Base-by-base conservation (phyloP, 2,888 invertebrate genomes). In the Portevinia maculata region DNA sequence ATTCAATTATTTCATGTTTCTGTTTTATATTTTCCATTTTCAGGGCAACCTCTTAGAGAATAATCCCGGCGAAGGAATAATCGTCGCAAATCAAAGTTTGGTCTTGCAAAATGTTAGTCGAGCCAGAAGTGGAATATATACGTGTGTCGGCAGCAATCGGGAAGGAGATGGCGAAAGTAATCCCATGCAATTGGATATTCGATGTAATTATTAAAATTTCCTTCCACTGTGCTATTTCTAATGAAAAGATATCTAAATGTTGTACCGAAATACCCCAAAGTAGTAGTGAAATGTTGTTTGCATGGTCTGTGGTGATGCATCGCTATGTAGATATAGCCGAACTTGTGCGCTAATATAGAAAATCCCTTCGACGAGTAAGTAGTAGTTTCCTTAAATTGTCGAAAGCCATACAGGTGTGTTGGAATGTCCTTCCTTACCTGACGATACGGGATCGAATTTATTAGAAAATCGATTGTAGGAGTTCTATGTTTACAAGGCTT, bases 161-260 rank as follows among this genome's bases (percentile, higher is more conserved):
- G 97, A 97, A 90, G 97, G 97, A 46, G 96, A 96, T 86, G 96
- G 97, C 1, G 95, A 95, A 85, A 97, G 97, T 91, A 97, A 97
- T 90, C 93, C 95, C 1, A 94, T 97, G 28, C 94, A 94, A 60
- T 91, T 97, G 86, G 96, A 96, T 90, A 94, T 97, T 78, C 94
- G 95, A 93, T 97, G 97, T 97, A 92, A 95, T 88, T 89, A 79
- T 41, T 19, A 19, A 24, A 39, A 19, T 15, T 17, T 30, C 24
- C 11, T n/a, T 7, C 13, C 1, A 30, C 8, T 15, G 15, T 34
- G 11, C 39, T 39, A 0, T 37, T 15, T 15, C 13, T 15, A 15
- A 15, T 15, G 39, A 15, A 39, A 39, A 39, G 13, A 7, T 7
- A 39, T 13, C 11, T 44, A 19, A 19, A 44, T 44, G 19, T 34